Conservation (phyloP, 2,113 vertebrate genomes). For the Columbina picui region DNA sequence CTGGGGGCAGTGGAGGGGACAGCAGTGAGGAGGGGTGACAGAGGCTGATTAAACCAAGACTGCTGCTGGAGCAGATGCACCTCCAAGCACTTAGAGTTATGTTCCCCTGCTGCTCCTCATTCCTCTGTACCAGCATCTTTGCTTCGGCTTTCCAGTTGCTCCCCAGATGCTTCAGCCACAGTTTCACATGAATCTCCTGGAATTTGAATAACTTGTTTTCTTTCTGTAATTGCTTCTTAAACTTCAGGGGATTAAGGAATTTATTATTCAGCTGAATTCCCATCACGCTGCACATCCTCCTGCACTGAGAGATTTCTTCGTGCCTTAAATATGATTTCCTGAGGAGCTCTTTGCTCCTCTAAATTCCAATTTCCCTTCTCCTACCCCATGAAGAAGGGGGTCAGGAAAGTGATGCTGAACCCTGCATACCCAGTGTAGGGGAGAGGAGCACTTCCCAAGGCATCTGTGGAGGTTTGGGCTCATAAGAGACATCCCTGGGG, state of each 20-base stretch:
- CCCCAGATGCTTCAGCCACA: not conserved
- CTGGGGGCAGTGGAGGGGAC: not conserved
- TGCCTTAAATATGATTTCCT: not conserved
- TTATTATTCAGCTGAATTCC: conserved; percentile 39
- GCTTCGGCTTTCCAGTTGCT: not conserved
- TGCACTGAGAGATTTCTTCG: not conserved
- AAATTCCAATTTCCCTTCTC: not conserved
- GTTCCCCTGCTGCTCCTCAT: not conserved
- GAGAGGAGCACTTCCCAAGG: not conserved
- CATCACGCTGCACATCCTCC: not conserved
- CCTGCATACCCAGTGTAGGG: not conserved
- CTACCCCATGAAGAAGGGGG: not conserved
- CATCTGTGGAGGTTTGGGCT: not conserved
- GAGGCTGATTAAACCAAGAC: not conserved
- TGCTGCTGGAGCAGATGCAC: not conserved
- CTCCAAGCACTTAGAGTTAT: not conserved
- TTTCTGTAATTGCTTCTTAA: not conserved
- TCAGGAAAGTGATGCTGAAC: not conserved
- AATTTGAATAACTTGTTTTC: not conserved
- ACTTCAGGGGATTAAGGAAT: conserved; percentile 31
- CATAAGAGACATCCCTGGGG: not conserved
- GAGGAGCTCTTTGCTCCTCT: not conserved
- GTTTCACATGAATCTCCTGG: not conserved
- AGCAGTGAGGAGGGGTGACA: not conserved
- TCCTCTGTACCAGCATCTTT: fast-evolving